phyloP scores from a whole-genome alignment of 1,140 invertebrate species.

The Aphelenchoides fujianensis region DNA sequence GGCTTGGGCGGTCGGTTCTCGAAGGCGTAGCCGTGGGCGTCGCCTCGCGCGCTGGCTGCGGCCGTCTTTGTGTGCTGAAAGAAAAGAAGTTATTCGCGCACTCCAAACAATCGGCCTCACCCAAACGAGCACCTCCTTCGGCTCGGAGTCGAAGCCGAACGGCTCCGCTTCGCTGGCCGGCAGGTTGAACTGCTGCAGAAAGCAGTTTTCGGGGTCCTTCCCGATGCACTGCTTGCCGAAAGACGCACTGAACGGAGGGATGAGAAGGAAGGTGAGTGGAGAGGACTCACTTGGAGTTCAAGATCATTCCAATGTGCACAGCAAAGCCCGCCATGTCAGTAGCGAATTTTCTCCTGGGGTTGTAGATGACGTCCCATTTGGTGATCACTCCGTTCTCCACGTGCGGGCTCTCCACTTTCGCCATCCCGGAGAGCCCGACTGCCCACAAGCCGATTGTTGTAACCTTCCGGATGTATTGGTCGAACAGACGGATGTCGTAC shows the following conservation, averaged over 20 bases:
- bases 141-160: constrained; percentile 38
- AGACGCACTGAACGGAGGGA: constrained; percentile 67
- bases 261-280: constrained; percentile 84
- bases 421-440: constrained; percentile 38
- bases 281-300: constrained; percentile 68
- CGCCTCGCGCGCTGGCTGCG: background rate
- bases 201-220: constrained; percentile 77
- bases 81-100: no score
- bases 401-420: constrained; percentile 44
- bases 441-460: constrained; percentile 91
- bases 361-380: constrained; percentile 76
- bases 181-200: constrained; percentile 77
- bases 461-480: constrained; percentile 74
- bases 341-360: constrained; percentile 82
- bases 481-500: constrained; percentile 52
- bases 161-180: constrained; percentile 68
- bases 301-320: constrained; percentile 77
- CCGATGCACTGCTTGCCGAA: constrained; percentile 4
- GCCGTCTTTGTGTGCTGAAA: background rate
- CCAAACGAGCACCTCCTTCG: constrained; percentile 80
- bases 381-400: constrained; percentile 39
- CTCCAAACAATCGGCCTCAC: no score
- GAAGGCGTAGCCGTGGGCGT: background rate
- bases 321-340: constrained; percentile 98
- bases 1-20: background rate